A percentile compares a stretch with the other conserved stretches of the same genome.
These are phyloP conservation scores for Alloplasta piceator DNA, from an alignment of 2,888 invertebrate species.

Conservation along the genomic window DNA sequence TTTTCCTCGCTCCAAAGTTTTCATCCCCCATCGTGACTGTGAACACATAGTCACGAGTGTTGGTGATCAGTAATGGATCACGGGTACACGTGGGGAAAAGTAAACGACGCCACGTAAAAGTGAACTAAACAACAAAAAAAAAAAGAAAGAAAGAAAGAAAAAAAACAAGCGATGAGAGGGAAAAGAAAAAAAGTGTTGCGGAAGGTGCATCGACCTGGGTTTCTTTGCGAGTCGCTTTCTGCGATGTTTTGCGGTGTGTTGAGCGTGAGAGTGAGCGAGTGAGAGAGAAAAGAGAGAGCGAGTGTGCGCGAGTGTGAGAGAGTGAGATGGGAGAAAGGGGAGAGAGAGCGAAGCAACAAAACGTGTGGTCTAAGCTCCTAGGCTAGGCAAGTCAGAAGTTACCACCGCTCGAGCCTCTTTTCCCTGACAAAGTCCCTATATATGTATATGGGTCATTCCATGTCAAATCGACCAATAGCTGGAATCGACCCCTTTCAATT, in stretches of 20 bases:
- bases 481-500: too few species aligned
- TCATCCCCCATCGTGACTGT: too few species aligned
- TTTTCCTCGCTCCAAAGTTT: too few species aligned
- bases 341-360: constrained; percentile 38
- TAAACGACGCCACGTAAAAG: constrained; percentile 56
- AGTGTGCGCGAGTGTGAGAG: constrained; percentile 14
- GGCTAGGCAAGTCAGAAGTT: constrained; percentile 55
- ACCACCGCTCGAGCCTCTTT: constrained; percentile 52
- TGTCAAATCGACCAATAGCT: too few species aligned
- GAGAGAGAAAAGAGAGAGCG: constrained; percentile 45
- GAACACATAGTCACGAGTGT: too few species aligned
- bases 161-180: constrained; percentile 4
- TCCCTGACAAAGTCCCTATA: constrained; percentile 39
- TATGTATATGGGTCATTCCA: too few species aligned
- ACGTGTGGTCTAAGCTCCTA: constrained; percentile 48
- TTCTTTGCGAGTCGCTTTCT: constrained; percentile 50
- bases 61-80: not conserved
- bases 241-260: constrained; percentile 45
- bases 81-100: constrained; percentile 41
- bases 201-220: constrained; percentile 64
- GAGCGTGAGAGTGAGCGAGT: constrained; percentile 36
- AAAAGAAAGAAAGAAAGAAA: not conserved
- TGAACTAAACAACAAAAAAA: constrained; percentile 15
- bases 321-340: constrained; percentile 29
- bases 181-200: constrained; percentile 26